Evolutionary conservation across 2,113 vertebrate genomes (phyloP).

Genomic region (Tragulus kanchil): DNA sequence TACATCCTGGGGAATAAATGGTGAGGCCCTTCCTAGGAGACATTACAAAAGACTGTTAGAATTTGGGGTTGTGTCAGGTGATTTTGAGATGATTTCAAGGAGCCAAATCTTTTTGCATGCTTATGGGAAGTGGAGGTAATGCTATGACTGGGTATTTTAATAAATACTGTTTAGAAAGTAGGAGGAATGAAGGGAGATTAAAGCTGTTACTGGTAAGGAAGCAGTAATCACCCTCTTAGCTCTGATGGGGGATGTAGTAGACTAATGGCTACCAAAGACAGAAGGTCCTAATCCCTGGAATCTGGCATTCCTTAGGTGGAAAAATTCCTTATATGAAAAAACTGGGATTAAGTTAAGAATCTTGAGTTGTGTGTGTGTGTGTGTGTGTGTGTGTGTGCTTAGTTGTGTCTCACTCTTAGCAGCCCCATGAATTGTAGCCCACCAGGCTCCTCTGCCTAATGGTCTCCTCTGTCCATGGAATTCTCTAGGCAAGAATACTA

Average conservation of each 20-base stretch:
- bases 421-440: neutral
- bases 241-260: too few relatives aligned
- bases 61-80: neutral
- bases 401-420: neutral
- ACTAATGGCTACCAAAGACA: neutral
- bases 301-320: neutral
- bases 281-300: neutral
- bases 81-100: constrained; percentile 17
- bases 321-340: neutral
- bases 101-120: neutral
- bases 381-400: neutral
- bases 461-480: neutral
- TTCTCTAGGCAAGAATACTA: neutral
- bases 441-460: neutral
- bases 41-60: neutral
- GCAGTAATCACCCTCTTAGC: neutral
- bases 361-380: neutral
- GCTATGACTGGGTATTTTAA: neutral
- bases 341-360: neutral
- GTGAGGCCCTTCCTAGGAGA: neutral
- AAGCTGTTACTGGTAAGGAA: neutral
- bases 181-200: neutral
- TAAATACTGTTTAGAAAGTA: neutral
- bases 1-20: neutral
- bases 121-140: neutral